These are phyloP conservation scores for Origma solitaria DNA, from an alignment of 2,113 vertebrate species.

Conservation along the genomic window DNA sequence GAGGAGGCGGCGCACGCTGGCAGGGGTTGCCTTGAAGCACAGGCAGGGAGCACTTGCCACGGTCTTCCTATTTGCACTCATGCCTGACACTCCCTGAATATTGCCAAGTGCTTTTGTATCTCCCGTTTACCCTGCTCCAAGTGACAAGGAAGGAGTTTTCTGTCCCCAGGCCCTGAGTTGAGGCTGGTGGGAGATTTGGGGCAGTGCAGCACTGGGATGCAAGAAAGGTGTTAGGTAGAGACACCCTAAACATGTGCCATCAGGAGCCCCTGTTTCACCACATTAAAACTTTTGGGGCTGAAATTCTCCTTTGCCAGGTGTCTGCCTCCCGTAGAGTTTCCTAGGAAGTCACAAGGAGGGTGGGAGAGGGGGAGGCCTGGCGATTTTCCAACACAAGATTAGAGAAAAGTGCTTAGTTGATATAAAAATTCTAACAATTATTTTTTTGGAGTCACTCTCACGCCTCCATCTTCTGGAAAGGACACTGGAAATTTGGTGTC, in stretches of 20 bases:
- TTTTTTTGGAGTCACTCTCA: neutral
- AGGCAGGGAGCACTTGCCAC: neutral
- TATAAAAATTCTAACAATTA: neutral
- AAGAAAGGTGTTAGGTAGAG: neutral
- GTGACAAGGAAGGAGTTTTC: neutral
- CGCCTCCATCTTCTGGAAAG: neutral
- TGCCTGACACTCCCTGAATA: neutral
- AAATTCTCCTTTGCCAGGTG: constrained; percentile 20
- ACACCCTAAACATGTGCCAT: neutral
- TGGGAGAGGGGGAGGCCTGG: neutral
- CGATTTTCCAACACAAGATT: neutral
- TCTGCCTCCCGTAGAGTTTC: constrained; percentile 17
- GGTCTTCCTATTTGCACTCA: neutral
- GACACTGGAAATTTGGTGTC: constrained; percentile 31
- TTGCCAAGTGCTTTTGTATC: neutral
- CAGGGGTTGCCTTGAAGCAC: constrained; percentile 3
- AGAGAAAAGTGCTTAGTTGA: constrained; percentile 36
- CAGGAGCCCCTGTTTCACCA: neutral
- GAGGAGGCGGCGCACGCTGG: neutral
- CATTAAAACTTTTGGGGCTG: neutral
- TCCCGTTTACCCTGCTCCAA: neutral
- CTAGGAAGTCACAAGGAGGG: neutral
- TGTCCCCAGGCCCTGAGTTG: neutral
- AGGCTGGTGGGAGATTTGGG: neutral
- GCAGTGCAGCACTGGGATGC: neutral